Conservation (phyloP, 2,113 vertebrate genomes). For the Polypterus senegalus region DNA sequence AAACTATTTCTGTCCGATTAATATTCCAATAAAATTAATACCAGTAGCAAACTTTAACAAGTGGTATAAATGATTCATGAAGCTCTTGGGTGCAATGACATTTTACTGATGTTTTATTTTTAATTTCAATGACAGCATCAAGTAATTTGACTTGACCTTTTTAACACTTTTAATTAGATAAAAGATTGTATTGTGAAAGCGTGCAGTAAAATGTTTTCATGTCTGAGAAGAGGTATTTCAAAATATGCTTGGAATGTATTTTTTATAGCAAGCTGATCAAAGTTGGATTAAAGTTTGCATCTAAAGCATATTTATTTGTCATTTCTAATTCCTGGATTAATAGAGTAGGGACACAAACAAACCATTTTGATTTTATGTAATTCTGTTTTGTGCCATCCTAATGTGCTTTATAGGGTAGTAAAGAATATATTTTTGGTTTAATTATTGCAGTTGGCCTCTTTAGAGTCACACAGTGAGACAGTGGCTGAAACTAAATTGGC, state of each 20-base stretch:
- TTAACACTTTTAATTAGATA: constrained; percentile 3
- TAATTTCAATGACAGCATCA: background rate
- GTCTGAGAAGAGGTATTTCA: background rate
- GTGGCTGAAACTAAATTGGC: no score
- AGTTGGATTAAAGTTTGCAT: no score
- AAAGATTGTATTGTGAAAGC: background rate
- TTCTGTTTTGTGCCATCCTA: no score
- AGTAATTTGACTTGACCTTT: constrained; percentile 3
- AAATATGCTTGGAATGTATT: background rate
- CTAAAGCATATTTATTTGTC: no score
- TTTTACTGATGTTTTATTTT: background rate
- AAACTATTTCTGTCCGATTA: background rate
- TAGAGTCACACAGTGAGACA: no score
- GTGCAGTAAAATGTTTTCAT: background rate
- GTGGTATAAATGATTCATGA: constrained; percentile 4
- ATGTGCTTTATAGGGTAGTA: no score
- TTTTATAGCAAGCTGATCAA: no score
- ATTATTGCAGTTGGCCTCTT: no score
- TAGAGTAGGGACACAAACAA: no score
- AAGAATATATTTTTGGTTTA: no score
- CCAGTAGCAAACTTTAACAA: background rate
- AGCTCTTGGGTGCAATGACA: background rate
- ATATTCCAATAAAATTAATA: background rate
- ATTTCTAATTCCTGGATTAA: no score
- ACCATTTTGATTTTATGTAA: no score